Evolutionary conservation across 2,888 invertebrate species (phyloP).

Genomic region (Electrophaes corylata): DNA sequence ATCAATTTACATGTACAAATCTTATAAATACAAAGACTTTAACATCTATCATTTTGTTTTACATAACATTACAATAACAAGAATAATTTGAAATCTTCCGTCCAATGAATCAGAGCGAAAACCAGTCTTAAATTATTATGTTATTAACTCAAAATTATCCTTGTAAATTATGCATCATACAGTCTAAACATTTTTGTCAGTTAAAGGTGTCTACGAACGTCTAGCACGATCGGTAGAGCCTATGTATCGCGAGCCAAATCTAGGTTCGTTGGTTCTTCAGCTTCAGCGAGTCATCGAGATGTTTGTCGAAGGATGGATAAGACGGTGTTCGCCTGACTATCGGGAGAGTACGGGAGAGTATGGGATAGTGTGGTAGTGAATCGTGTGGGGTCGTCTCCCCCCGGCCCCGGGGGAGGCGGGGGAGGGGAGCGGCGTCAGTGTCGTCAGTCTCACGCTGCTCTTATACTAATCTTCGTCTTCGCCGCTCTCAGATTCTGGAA

Average conservation of each 20-base stretch:
- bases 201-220: too few relatives aligned
- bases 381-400: slow-evolving; percentile 24
- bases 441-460: slow-evolving; percentile 81
- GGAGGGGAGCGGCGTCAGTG: slow-evolving; percentile 48
- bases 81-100: neutral
- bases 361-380: too few relatives aligned
- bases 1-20: slow-evolving; percentile 19
- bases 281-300: neutral
- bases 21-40: slow-evolving; percentile 19
- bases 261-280: too few relatives aligned
- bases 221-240: too few relatives aligned
- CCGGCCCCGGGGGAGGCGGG: slow-evolving; percentile 26
- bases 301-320: neutral
- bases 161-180: neutral
- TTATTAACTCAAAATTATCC: neutral
- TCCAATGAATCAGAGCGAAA: neutral
- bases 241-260: too few relatives aligned
- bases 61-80: slow-evolving; percentile 11
- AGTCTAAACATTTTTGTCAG: too few relatives aligned
- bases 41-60: slow-evolving; percentile 6
- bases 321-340: neutral
- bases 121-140: neutral
- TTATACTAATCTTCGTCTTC: slow-evolving; percentile 82
- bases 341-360: neutral
- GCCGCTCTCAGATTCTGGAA: slow-evolving; percentile 81